Base-by-base conservation (phyloP, 2,113 vertebrate genomes). In the Gallinago paraguaiae region DNA sequence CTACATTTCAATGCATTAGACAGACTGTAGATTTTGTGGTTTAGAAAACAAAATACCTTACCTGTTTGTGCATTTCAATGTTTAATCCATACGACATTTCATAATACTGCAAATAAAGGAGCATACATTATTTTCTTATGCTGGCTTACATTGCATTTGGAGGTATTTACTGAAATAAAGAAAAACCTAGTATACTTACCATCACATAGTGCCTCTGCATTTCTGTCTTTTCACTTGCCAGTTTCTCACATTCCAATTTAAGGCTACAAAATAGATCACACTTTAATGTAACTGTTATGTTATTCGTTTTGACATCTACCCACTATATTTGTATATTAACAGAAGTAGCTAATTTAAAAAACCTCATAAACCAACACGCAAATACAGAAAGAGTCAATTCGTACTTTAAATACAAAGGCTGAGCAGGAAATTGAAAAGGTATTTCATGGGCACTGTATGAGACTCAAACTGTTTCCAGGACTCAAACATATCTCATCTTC, bases 171-270 rank as follows among this genome's bases (percentile, higher is more conserved):
- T 28, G 39, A 43, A 74, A 64, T 46, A 78, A 87, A 86, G 35
- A 69, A 95, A 92, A 88, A 82, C 3, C 69, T 79, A 63, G 76
- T 80, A 94, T 50, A 97, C 99, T 98, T 98, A 99, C 99, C 99
- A 99, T 99, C 95, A 99, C 99, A 95, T 99, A 99, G 97, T 99
- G 99, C 92, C 99, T 98, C 98, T 99, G 99, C 99, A 99, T 99
- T 98, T 99, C 99, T 16, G 99, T 99, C 97, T 99, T 99, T 98
- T 99, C 99, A 17, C 99, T 99, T 97, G 99, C 99, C 98, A 99
- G 97, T 97, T 99, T 99, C 98, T 99, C 99, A 98, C 99, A 99
- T 98, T 99, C 99, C 98, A 99, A 97, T 96, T 99, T 99, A 97
- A 99, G 98, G 97, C 99, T 99, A 98, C 45, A 95, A 97, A 97